A percentile compares a stretch with the other conserved stretches of the same genome.
Conservation (phyloP, 2,797 vertebrate species). For the Chiloscyllium punctatum region DNA sequence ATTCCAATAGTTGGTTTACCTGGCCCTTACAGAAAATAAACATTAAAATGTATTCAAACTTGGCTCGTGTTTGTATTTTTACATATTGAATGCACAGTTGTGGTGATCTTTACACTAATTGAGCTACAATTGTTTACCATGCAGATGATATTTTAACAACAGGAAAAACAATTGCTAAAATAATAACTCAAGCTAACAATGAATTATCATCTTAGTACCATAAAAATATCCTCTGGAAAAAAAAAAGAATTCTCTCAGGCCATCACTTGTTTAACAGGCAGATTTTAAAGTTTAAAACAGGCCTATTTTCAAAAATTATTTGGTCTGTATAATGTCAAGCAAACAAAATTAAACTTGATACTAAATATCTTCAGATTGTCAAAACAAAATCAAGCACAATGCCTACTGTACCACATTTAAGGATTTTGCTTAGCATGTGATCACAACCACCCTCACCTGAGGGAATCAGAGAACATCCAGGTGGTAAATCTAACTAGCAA, state of each 20-base stretch:
- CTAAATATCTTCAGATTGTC: not conserved
- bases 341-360: not conserved
- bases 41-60: not conserved
- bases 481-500: not conserved
- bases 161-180: not conserved
- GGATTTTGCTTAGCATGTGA: not conserved
- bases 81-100: not conserved
- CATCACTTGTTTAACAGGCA: not conserved
- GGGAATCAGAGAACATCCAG: not conserved
- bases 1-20: constrained; percentile 72
- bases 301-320: not conserved
- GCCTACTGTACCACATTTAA: not conserved
- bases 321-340: not conserved
- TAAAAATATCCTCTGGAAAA: not conserved
- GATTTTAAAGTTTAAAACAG: not conserved
- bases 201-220: not conserved
- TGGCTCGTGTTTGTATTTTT: not conserved
- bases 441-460: not conserved
- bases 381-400: not conserved
- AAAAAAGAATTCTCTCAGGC: not conserved
- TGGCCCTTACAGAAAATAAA: constrained; percentile 61
- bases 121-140: not conserved
- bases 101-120: not conserved
- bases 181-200: not conserved
- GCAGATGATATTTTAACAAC: not conserved